A percentile compares a stretch with the other conserved stretches of the same genome.
Evolutionary conservation across 92 coral and sea anemone species (phyloP).

Genomic region (Hydrozoanthus gracilis): DNA sequence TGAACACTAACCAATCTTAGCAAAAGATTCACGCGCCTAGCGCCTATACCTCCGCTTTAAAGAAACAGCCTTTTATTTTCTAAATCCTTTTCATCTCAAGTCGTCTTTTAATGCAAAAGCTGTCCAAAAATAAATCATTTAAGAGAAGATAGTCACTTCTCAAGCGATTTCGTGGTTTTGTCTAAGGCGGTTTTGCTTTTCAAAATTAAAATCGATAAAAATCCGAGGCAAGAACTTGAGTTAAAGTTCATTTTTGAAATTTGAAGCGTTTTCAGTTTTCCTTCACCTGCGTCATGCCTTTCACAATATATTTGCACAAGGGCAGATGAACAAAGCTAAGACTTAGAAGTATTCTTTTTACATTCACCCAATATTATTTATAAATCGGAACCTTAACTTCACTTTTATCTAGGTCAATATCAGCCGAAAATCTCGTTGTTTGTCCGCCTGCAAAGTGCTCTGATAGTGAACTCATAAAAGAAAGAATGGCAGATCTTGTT

Average conservation of each 20-base stretch:
- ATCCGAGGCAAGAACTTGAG: background rate
- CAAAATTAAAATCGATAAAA: background rate
- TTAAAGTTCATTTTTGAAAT: slow-evolving; percentile 33
- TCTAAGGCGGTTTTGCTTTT: background rate
- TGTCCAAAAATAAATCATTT: background rate
- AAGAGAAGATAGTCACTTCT: background rate
- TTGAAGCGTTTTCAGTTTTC: slow-evolving; percentile 17
- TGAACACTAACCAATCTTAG: slow-evolving; percentile 4
- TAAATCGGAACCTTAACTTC: slow-evolving; percentile 42
- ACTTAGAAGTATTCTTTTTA: slow-evolving; percentile 4
- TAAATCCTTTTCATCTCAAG: background rate
- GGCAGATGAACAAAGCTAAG: slow-evolving; percentile 41
- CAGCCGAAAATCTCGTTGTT: slow-evolving; percentile 34
- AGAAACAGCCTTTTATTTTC: background rate
- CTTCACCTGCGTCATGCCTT: slow-evolving; percentile 40
- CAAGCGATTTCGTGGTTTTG: background rate
- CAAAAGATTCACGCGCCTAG: background rate
- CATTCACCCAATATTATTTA: slow-evolving; percentile 37
- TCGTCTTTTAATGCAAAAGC: background rate
- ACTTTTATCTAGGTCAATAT: slow-evolving; percentile 33
- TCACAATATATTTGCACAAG: slow-evolving; percentile 32
- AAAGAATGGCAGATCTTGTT: slow-evolving; percentile 33
- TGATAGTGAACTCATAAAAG: slow-evolving; percentile 33
- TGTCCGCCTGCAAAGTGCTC: slow-evolving; percentile 27
- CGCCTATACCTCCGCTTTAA: background rate